phyloP scores from a whole-genome alignment of 2,797 vertebrate genomes.

The Takifugu rubripes region DNA sequence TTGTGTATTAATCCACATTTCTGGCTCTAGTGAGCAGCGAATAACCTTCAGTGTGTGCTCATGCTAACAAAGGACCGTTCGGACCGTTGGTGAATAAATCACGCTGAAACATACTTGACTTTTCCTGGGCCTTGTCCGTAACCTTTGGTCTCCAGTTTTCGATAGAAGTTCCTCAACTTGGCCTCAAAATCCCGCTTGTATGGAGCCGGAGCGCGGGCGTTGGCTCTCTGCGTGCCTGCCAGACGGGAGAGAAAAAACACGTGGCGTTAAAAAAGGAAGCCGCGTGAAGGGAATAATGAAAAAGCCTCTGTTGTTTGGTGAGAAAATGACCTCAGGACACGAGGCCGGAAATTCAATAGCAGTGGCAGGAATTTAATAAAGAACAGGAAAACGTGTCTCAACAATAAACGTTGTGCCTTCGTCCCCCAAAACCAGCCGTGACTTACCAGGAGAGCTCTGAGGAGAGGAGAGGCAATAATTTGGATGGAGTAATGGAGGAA shows the following conservation, averaged over 20 bases:
- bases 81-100: too few relatives aligned
- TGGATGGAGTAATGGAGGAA: constrained; percentile 92
- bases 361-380: constrained; percentile 30
- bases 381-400: neutral
- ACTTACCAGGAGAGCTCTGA: constrained; percentile 93
- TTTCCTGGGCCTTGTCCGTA: constrained; percentile 97
- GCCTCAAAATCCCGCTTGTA: constrained; percentile 98
- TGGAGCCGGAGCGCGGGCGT: constrained; percentile 92
- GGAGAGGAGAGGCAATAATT: constrained; percentile 92
- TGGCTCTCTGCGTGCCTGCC: constrained; percentile 92
- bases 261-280: constrained; percentile 1
- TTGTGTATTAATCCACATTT: neutral
- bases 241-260: neutral
- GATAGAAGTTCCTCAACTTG: constrained; percentile 96
- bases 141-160: constrained; percentile 96
- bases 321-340: constrained; percentile 1
- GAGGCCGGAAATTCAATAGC: constrained; percentile 18
- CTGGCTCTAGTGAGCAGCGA: neutral
- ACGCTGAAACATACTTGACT: constrained; percentile 83
- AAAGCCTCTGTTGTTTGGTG: constrained; percentile 10
- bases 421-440: neutral
- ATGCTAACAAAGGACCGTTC: neutral
- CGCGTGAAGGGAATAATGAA: neutral
- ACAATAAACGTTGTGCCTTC: constrained; percentile 6
- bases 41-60: neutral